Percentiles rank a stretch among this genome's conserved stretches.
These are phyloP conservation scores for Coenonympha arcania DNA, from an alignment of 2,888 invertebrate species.

Conservation along the genomic window DNA sequence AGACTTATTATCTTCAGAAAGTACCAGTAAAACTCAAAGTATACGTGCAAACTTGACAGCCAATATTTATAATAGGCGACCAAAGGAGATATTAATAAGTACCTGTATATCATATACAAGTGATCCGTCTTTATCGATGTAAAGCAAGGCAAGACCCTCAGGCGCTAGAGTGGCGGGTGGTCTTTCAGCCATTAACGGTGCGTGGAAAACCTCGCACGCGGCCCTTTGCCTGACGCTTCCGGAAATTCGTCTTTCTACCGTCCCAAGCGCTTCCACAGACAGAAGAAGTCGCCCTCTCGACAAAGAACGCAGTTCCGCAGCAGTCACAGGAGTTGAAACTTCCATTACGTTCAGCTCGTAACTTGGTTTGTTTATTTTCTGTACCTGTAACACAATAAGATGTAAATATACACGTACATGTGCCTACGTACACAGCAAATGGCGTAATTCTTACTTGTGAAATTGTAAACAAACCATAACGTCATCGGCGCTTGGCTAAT, in stretches of 20 bases:
- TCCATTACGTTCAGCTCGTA: constrained; percentile 85
- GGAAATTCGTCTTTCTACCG: constrained; percentile 78
- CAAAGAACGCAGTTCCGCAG: constrained; percentile 82
- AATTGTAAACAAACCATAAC: too few species aligned
- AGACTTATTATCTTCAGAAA: too few species aligned
- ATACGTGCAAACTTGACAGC: too few species aligned
- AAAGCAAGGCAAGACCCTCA: constrained; percentile 84
- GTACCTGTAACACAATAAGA: constrained; percentile 58
- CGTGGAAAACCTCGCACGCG: constrained; percentile 86
- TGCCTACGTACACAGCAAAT: background rate
- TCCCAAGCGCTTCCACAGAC: constrained; percentile 79
- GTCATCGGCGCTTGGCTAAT: too few species aligned
- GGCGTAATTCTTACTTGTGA: background rate
- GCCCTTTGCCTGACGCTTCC: constrained; percentile 83
- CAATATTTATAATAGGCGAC: too few species aligned
- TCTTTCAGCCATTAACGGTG: constrained; percentile 75
- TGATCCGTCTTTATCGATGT: constrained; percentile 84
- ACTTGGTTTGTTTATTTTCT: constrained; percentile 81
- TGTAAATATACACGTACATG: too few species aligned
- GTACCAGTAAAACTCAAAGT: too few species aligned
- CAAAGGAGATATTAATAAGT: too few species aligned
- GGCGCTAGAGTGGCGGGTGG: constrained; percentile 62
- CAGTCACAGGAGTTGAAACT: constrained; percentile 83
- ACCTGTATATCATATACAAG: constrained; percentile 83
- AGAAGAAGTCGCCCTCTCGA: constrained; percentile 84